A percentile compares a stretch with the other conserved stretches of the same genome.
phyloP scores from a whole-genome alignment of 2,797 vertebrate genomes.

The Strix occidentalis region DNA sequence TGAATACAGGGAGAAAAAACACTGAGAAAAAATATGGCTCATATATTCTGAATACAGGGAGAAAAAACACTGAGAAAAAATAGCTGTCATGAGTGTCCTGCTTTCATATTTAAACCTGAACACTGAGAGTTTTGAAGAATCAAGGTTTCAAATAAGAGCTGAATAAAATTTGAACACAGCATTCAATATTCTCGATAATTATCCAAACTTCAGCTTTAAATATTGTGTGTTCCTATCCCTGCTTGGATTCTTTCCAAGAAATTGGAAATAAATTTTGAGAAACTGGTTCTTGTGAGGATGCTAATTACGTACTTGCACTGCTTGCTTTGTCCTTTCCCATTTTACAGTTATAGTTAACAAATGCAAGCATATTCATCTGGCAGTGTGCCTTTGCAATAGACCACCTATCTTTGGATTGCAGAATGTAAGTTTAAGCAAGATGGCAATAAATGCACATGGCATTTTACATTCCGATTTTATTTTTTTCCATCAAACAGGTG shows the following conservation, averaged over 20 bases:
- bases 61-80: neutral
- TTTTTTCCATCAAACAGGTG: conserved; percentile 37
- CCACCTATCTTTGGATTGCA: neutral
- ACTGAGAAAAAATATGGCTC: neutral
- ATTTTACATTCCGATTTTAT: conserved; percentile 67
- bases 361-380: neutral
- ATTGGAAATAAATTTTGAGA: neutral
- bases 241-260: neutral
- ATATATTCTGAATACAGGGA: neutral
- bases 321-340: conserved; percentile 12
- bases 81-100: neutral
- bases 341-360: conserved; percentile 5
- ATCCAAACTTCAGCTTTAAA: neutral
- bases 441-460: neutral
- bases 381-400: neutral
- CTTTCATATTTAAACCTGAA: neutral
- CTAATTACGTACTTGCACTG: neutral
- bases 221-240: neutral
- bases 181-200: neutral
- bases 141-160: neutral
- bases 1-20: neutral
- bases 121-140: neutral
- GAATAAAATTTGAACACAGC: neutral
- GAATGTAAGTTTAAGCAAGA: neutral
- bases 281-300: neutral